These are phyloP conservation scores for Tyto alba DNA, from an alignment of 2,113 vertebrate species.

Conservation along the genomic window DNA sequence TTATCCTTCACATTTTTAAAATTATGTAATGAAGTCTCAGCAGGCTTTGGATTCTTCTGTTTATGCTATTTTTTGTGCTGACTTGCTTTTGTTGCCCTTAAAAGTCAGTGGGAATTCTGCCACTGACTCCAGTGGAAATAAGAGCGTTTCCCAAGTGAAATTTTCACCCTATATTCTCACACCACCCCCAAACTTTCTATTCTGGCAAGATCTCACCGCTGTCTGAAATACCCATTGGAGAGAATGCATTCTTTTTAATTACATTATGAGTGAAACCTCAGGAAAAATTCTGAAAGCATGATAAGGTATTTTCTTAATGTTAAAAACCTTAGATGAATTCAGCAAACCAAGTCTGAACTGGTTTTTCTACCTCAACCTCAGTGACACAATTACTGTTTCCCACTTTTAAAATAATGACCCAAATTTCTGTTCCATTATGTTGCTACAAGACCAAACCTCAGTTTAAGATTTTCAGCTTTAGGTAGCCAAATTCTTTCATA, in stretches of 20 bases:
- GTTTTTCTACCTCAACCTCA: neutral
- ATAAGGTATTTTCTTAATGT: neutral
- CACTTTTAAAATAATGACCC: neutral
- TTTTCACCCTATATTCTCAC: neutral
- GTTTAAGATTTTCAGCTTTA: neutral
- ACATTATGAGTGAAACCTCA: neutral
- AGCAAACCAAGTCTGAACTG: neutral
- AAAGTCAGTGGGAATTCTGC: neutral
- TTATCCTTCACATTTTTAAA: slow-evolving; percentile 10
- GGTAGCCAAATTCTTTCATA: neutral
- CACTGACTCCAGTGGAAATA: neutral
- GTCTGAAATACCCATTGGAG: neutral
- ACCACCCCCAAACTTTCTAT: neutral
- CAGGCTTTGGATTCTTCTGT: neutral
- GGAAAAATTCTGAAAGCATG: neutral
- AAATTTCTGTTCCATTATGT: neutral
- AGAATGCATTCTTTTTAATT: neutral
- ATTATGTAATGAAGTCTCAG: slow-evolving; percentile 12
- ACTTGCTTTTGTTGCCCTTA: neutral
- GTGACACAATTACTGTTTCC: neutral
- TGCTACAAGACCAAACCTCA: neutral
- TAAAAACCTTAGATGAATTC: neutral
- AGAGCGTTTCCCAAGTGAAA: neutral
- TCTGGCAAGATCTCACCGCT: neutral
- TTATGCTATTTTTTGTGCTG: neutral